These are phyloP conservation scores for Aporophyla lueneburgensis DNA, from an alignment of 2,888 invertebrate genomes.

Conservation along the genomic window DNA sequence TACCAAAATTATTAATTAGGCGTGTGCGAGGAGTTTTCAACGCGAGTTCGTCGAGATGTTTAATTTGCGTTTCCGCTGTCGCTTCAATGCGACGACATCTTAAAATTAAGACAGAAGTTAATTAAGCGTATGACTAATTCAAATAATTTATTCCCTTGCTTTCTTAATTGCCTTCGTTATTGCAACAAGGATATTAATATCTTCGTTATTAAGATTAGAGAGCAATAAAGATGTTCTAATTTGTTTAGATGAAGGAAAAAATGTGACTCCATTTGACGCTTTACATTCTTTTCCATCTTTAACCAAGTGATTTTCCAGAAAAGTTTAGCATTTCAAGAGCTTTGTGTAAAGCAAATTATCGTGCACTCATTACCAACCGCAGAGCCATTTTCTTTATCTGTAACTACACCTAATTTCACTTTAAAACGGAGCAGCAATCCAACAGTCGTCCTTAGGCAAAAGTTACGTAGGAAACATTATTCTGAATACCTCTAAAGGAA, in stretches of 20 bases:
- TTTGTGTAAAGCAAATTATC: constrained; percentile 41
- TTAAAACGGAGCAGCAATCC: constrained; percentile 25
- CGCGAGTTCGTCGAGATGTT: constrained; percentile 56
- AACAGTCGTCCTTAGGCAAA: constrained; percentile 44
- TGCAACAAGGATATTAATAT: constrained; percentile 35
- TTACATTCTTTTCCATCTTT: not conserved
- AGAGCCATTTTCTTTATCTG: constrained; percentile 56
- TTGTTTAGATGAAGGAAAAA: not conserved
- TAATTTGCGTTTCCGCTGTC: constrained; percentile 64
- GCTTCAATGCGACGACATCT: constrained; percentile 53
- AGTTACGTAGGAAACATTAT: constrained; percentile 43
- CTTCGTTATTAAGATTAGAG: constrained; percentile 16
- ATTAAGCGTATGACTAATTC: constrained; percentile 62
- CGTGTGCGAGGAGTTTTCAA: constrained; percentile 35
- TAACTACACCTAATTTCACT: constrained; percentile 33
- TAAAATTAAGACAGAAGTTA: constrained; percentile 61
- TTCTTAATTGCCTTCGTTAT: constrained; percentile 35
- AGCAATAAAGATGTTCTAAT: constrained; percentile 1
- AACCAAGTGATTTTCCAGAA: not conserved
- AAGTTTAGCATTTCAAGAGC: constrained; percentile 13
- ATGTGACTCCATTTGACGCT: not conserved
- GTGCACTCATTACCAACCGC: constrained; percentile 43
- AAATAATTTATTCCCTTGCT: constrained; percentile 44
- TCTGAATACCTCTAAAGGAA: constrained; percentile 46
- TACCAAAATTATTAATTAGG: constrained; percentile 52